Base-by-base conservation (phyloP, 2,888 invertebrate genomes). In the Caenorhabditis uteleia region DNA sequence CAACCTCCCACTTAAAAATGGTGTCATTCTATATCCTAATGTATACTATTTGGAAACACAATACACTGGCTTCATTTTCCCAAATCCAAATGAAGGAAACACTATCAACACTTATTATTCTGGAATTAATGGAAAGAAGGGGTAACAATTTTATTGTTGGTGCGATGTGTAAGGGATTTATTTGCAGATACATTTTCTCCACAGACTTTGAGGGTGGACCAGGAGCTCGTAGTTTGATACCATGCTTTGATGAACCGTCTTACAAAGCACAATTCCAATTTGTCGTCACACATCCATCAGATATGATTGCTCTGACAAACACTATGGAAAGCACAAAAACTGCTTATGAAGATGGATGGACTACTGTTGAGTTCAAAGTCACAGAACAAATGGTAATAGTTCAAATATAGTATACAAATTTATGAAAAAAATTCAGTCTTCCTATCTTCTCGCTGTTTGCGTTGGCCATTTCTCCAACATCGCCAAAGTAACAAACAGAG, bases 381-480 rank as follows among this genome's bases (percentile, higher is more conserved):
- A 62, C 71, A 1, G 36, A 56, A 6, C 20, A 25, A 38, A 93
- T 93, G 62, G 50, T 50, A n/a, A 46, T 2, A n/a, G n/a, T n/a
- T n/a, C n/a, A n/a, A n/a, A n/a, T 25, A 7, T 1, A 36, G 18
- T 12, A 23, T 38, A 4, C 3, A 8, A 31, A 36, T 18, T 31
- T 10, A n/a, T n/a, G n/a, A n/a, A n/a, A n/a, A n/a, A 5, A 20
- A 44, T 61, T 40, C 48, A 55, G 92, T 89, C 92, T 56, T 91
- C 92, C 0, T 93, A 93, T 84, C 85, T 92, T 8, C 90, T 92
- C 73, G 91, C 92, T 0, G 88, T 93, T 73, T 89, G 91, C 0
- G 90, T 93, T 1, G 92, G 92, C 82, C 91, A 93, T 70, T 90
- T 89, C 84, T 89, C 50, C 4, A 68, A 83, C 88, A n/a, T 72